Base-by-base conservation (phyloP, 1,140 invertebrate species). In the Drosophila ercepeae region DNA sequence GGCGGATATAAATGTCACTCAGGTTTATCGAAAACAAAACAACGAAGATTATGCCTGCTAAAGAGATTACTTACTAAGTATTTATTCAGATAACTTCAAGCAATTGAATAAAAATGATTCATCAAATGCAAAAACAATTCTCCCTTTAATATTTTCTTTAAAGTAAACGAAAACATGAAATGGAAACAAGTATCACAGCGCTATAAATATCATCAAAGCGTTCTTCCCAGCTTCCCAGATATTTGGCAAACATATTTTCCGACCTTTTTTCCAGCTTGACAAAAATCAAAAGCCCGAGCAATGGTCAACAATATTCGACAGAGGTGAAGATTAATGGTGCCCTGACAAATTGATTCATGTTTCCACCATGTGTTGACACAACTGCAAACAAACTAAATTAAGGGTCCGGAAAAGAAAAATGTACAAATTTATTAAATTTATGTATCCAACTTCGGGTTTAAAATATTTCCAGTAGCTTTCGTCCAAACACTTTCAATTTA, bases 41-140 rank as follows among this genome's bases (percentile, higher is more conserved):
- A 83, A 68, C 70, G 49, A 61, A 59, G 48, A 44, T 75, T 79
- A 70, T 70, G 77, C 78, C 81, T 88, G 81, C 82, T 77, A 54
- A 79, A 81, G 68, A 76, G 55, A 71, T 76, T 81, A 81, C 49
- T 69, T 69, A 78, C 55, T 88, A 83, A 71, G 83, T 89, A 89
- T 88, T 86, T 86, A 86, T 88, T 86, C 64, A 13, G 13, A 86
- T 70, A 84, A 81, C 78, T 81, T 86, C 74, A 81, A 81, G 78
- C 83, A 83, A 89, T 88, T 83, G 83, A 89, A 88, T 89, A 89
- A 88, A 88, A 83, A 89, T 67, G 44, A 88, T 86, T 86, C 81
- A 86, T 67, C 61, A 88, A 86, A 86, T 70, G 60, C 57, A 89
- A 68, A 58, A 32, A 25, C 48, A 45, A 42, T 9, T 16, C 1